These are phyloP conservation scores for Oenanthe oenanthe DNA, from an alignment of 2,113 vertebrate species.

Conservation along the genomic window DNA sequence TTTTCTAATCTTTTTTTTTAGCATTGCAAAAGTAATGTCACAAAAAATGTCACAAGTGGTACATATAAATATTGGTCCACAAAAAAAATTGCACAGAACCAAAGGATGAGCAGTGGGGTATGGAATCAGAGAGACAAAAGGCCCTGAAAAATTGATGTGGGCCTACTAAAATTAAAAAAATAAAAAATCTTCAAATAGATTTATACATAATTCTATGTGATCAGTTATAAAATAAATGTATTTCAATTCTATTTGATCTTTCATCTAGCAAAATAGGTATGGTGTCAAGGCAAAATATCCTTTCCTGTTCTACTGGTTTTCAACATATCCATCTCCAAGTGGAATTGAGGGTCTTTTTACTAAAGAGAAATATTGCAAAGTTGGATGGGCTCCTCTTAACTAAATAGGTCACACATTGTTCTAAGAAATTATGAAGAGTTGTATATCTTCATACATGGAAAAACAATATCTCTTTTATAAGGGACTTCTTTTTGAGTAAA, in stretches of 20 bases:
- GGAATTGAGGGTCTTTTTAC: background rate
- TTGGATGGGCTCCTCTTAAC: background rate
- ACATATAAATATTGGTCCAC: background rate
- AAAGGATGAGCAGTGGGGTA: background rate
- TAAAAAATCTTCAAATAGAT: background rate
- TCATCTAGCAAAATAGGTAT: background rate
- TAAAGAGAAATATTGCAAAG: background rate
- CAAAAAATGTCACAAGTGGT: background rate
- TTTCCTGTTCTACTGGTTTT: background rate
- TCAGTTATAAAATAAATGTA: background rate
- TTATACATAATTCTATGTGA: background rate
- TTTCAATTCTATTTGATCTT: background rate
- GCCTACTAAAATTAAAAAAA: background rate
- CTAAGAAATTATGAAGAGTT: background rate
- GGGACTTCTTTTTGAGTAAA: background rate
- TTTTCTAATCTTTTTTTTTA: background rate
- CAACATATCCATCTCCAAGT: background rate
- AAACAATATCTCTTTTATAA: background rate
- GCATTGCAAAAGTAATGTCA: background rate
- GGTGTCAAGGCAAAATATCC: background rate
- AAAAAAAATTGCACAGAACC: background rate
- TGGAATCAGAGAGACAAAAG: background rate
- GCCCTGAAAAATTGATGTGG: background rate
- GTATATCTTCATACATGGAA: background rate
- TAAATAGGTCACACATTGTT: background rate